Base-by-base conservation (phyloP, 2,888 invertebrate species). In the Asteroscopus sphinx region DNA sequence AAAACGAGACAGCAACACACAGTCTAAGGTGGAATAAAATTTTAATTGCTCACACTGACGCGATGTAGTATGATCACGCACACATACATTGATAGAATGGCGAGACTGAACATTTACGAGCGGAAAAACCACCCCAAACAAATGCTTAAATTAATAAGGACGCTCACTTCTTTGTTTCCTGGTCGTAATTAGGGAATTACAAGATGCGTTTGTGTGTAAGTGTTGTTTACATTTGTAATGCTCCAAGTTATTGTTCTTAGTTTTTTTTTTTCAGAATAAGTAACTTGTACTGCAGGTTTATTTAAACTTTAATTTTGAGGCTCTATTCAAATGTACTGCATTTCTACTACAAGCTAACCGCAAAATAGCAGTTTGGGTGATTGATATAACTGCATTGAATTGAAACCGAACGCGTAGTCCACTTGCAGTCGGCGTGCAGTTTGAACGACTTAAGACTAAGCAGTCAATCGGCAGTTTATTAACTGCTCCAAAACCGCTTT, bases 11-110 rank as follows among this genome's bases (percentile, higher is more conserved):
- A 68, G 68, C 75, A 69, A 79, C 75, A 91, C 80, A 85, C 82
- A 87, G 89, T 90, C 91, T 91, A 90, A 93, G 92, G 92, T 92
- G 86, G 90, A 92, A 93, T 93, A 93, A 92, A 93, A 93, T 92
- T 94, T 93, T 94, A 93, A 94, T 93, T 94, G 93, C 90, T 87
- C 89, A 92, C 93, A 93, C 90, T 89, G 85, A 89, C 82, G 77
- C 80, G 76, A 68, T 67, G 59, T 61, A 58, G 71, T 79, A 84
- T 86, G 80, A 77, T 71, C 77, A 81, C 78, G 82, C 79, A 86
- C 87, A 48, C 83, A 85, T 85, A 91, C 89, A 86, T 80, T 69
- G 76, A 68, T 35, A 61, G 49, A 66, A 66, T 72, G 87, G 84
- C 90, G 89, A 89, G 92, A 92, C 91, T 83, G 80, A 81, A 82